Conservation (phyloP, 2,113 vertebrate genomes). For the Atlantisia rogersi region DNA sequence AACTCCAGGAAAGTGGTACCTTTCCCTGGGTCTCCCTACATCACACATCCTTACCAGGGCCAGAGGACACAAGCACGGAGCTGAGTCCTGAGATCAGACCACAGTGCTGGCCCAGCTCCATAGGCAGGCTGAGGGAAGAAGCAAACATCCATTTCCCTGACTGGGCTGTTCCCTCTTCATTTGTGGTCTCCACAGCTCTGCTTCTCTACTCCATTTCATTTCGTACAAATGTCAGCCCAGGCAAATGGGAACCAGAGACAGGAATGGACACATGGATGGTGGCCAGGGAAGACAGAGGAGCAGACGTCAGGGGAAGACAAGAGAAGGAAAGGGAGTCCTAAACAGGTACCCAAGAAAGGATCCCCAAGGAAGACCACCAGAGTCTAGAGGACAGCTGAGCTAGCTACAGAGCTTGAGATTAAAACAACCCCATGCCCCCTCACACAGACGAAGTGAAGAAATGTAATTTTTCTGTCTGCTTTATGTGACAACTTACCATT, state of each 20-base stretch:
- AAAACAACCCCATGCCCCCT: neutral
- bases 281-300: neutral
- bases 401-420: neutral
- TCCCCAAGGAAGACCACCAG: neutral
- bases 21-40: neutral
- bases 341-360: rapidly evolving
- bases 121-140: neutral
- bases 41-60: neutral
- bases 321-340: neutral
- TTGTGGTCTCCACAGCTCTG: neutral
- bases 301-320: neutral
- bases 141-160: neutral
- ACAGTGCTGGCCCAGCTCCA: rapidly evolving
- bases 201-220: neutral
- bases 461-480: neutral
- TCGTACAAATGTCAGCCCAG: neutral
- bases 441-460: neutral
- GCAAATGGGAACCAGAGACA: neutral
- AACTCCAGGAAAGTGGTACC: neutral
- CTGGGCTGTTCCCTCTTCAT: neutral
- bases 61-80: rapidly evolving
- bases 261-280: neutral
- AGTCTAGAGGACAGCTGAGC: neutral
- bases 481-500: neutral
- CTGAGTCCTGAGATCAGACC: neutral